These are phyloP conservation scores for Megaustenia siamemsis DNA, from an alignment of 2,888 invertebrate species.

Conservation along the genomic window DNA sequence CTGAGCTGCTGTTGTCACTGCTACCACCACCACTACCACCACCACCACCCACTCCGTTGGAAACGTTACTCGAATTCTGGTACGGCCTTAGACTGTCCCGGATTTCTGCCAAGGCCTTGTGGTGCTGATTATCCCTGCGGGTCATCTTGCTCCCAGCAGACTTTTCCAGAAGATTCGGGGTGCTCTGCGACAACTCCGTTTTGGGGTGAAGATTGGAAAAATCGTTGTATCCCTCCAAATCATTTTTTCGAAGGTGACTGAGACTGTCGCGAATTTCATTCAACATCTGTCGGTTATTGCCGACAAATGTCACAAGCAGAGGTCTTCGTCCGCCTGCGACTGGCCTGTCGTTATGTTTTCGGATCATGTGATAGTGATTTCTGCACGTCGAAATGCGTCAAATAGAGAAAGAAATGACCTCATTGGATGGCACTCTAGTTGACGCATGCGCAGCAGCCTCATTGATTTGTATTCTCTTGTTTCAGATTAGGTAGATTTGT, in stretches of 20 bases:
- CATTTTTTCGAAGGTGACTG: constrained; percentile 67
- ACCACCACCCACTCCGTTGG: background rate
- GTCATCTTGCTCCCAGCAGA: constrained; percentile 58
- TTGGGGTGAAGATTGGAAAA: constrained; percentile 46
- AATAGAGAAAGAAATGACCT: constrained; percentile 13
- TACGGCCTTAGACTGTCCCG: constrained; percentile 90
- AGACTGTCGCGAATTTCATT: constrained; percentile 73
- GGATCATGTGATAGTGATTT: constrained; percentile 59
- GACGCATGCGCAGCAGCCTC: constrained; percentile 34
- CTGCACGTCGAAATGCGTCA: constrained; percentile 20
- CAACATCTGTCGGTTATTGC: constrained; percentile 74
- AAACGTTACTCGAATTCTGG: constrained; percentile 49
- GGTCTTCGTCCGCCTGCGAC: constrained; percentile 61
- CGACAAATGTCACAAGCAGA: constrained; percentile 68
- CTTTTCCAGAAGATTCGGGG: constrained; percentile 62
- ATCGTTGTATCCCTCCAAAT: constrained; percentile 54
- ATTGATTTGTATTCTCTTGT: constrained; percentile 35
- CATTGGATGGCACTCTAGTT: background rate
- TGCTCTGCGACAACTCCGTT: constrained; percentile 62
- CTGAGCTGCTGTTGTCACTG: constrained; percentile 44
- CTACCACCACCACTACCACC: constrained; percentile 27
- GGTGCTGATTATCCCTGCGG: constrained; percentile 85
- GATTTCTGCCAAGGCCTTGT: constrained; percentile 92
- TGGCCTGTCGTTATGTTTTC: constrained; percentile 56
- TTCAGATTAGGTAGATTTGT: background rate